Evolutionary conservation across 2,888 invertebrate genomes (phyloP), one percentile per base, ranked within the genome.

Genomic region (Meganola albula): DNA sequence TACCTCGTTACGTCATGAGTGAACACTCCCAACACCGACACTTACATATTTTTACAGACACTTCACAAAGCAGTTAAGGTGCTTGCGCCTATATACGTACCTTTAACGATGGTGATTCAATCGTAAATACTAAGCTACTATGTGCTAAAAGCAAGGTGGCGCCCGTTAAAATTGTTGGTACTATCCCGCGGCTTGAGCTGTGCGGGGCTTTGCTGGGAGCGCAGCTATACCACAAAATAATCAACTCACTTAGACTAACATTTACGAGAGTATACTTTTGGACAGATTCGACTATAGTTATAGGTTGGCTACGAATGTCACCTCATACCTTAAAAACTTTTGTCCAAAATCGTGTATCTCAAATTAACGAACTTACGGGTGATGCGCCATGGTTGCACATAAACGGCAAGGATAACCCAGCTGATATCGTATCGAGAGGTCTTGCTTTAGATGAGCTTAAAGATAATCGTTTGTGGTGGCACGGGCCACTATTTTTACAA

Each of bases 141-240:
- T 54, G 54, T 16, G 38, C 54, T 0, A 58, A 62, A 13, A 48
- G 53, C 0, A 55, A 50, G 6, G 54, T 60, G n/a, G 39, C 53
- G 0, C 61, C 58, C 0, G 0, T 58, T 3, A 60, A 54, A 21
- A 37, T 44, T 0, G 46, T 33, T 0, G 8, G 3, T 20, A 59
- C 63, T 1, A 55, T 62, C 11, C 59, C 61, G 0, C 45, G 60
- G 0, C 27, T 58, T 0, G 58, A 63, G 29, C 25, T 59, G 0
- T 53, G 52, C 6, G 57, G 37, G 0, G 55, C 56, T 0, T 20
- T 56, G 4, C 36, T 58, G 0, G 47, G 46, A 0, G 40, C 52
- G 4, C 26, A 36, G 6, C 35, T 61, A 2, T 18, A 12, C 2
- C 35, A 35, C 3, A 26, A 36, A 2, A 47, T 53, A 0, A 1